Base-by-base conservation (phyloP, 2,888 invertebrate genomes). In the Bruchidius siliquastri region DNA sequence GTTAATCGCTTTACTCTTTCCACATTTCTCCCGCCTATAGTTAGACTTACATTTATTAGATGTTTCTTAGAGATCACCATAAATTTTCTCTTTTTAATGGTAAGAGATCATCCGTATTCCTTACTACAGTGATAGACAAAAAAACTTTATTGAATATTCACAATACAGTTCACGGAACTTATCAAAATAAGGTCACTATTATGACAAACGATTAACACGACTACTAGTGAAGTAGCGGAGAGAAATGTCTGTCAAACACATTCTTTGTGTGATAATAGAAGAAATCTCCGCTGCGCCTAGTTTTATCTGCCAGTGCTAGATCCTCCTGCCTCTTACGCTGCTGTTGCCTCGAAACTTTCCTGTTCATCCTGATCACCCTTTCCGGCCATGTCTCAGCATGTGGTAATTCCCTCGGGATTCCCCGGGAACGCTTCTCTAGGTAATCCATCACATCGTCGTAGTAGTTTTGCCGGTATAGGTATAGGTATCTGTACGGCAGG, bases 371-470 rank as follows among this genome's bases (percentile, higher is more conserved):
- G 75, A 95, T 89, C 68, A 92, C 92, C 73, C 96, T 90, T 86
- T 96, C 96, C 71, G 92, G 93, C 96, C 96, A 96, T 32, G 94
- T 95, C 87, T 95, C 94, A 20, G 95, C 91, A 73, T 92, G 89
- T 0, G 95, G 96, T 75, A 90, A 88, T 80, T 95, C 95, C 71
- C 92, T 90, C 22, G 82, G 74, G 22, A 87, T 77, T 0, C 95
- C 95, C 79, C 89, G 89, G 86, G 92, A 90, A 80, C 93, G 90
- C 83, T 92, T 91, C 85, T 96, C 93, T 87, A 96, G 86, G 87
- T 93, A 96, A 83, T 92, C 92, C 85, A 96, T 94, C 76, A 94
- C 92, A 84, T 95, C 95, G 84, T 95, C 92, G 87, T 95, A 96
- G 86, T 96, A 96, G 87, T 94, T 95, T 86, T 92, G 91, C 87